These are phyloP conservation scores for Halictus ligatus DNA, from an alignment of 2,888 invertebrate genomes.

Conservation along the genomic window DNA sequence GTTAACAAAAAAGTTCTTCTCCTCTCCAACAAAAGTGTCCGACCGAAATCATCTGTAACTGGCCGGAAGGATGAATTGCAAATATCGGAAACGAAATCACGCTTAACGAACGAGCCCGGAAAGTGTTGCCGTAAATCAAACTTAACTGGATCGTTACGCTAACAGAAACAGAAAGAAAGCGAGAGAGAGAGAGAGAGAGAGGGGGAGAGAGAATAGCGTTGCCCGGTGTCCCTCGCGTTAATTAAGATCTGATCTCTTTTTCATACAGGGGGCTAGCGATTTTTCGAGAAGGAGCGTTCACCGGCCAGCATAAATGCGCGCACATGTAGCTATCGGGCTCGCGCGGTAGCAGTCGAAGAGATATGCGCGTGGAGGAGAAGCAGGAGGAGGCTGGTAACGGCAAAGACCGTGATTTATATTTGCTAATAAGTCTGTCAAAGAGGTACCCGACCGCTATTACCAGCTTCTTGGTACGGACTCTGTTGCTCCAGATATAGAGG, in stretches of 20 bases:
- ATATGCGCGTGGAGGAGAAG: not conserved
- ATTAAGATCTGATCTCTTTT: constrained; percentile 60
- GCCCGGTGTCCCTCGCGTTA: constrained; percentile 44
- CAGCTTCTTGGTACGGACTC: constrained; percentile 52
- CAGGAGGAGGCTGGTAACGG: constrained; percentile 45
- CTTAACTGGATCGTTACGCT: constrained; percentile 61
- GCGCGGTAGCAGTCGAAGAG: constrained; percentile 23
- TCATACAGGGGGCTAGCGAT: constrained; percentile 18
- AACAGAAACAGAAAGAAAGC: not conserved
- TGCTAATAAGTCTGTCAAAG: constrained; percentile 71
- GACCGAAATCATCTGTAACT: not conserved
- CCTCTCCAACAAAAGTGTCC: not conserved
- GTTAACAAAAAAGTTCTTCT: not conserved
- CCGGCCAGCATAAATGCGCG: not conserved
- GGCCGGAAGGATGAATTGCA: not conserved
- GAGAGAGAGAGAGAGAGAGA: not conserved
- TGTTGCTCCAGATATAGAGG: constrained; percentile 64
- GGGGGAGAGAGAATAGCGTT: constrained; percentile 13
- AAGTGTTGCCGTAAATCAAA: constrained; percentile 60
- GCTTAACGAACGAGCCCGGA: constrained; percentile 56
- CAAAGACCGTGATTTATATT: constrained; percentile 65
- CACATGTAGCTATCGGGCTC: not conserved
- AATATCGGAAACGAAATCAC: constrained; percentile 1
- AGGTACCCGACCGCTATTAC: constrained; percentile 56
- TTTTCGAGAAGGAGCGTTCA: constrained; percentile 21